Percentiles rank a stretch among this genome's conserved stretches.
Conservation (phyloP, 2,888 invertebrate species). For the Lordiphosa andalusiaca region DNA sequence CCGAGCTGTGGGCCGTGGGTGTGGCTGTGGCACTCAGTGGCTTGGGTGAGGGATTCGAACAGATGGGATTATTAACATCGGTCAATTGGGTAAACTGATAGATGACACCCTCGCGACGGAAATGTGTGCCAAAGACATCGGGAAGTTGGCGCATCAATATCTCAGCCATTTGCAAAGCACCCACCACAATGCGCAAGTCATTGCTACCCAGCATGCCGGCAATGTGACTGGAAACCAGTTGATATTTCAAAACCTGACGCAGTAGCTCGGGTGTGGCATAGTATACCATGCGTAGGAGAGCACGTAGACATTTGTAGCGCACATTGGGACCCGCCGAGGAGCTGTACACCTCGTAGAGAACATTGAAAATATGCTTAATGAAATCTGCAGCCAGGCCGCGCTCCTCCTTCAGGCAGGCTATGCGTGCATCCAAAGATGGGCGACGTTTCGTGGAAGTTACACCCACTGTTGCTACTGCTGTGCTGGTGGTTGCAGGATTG, state of each 20-base stretch:
- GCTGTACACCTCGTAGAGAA: constrained; percentile 98
- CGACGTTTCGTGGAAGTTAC: constrained; percentile 61
- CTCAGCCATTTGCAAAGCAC: constrained; percentile 97
- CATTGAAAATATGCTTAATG: constrained; percentile 92
- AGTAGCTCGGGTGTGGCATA: constrained; percentile 94
- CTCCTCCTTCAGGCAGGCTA: constrained; percentile 86
- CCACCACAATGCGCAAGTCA: constrained; percentile 97
- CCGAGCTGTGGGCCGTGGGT: constrained; percentile 44
- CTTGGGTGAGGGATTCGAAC: constrained; percentile 82
- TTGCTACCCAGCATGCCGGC: constrained; percentile 99
- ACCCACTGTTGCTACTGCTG: constrained; percentile 4
- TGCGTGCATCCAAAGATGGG: constrained; percentile 83
- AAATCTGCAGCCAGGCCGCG: constrained; percentile 86
- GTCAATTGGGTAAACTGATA: constrained; percentile 89
- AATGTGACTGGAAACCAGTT: constrained; percentile 96
- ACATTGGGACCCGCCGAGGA: constrained; percentile 99
- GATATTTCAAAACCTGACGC: constrained; percentile 86
- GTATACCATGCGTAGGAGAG: constrained; percentile 97
- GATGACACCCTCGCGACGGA: constrained; percentile 98
- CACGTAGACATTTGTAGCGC: constrained; percentile 97
- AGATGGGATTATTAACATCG: constrained; percentile 84
- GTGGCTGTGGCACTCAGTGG: constrained; percentile 77
- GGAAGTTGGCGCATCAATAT: constrained; percentile 98
- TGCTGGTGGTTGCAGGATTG: constrained; percentile 27
- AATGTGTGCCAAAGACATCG: constrained; percentile 96